Percentiles rank a stretch among this genome's conserved stretches.
Evolutionary conservation across 1,140 invertebrate species (phyloP).

Genomic region (Calycopis cecrops): DNA sequence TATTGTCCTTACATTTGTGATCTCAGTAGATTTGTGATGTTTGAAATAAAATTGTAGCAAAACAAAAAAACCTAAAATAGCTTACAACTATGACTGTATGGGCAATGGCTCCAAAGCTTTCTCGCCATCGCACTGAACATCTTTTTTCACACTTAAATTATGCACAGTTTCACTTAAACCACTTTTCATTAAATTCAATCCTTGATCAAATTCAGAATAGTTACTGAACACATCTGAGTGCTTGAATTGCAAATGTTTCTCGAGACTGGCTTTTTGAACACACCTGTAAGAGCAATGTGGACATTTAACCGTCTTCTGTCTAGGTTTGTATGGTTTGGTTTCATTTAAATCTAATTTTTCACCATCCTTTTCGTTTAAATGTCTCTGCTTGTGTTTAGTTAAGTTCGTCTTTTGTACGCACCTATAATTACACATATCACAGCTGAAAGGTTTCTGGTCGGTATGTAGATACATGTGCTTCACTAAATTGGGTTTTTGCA

Average conservation of each 20-base stretch:
- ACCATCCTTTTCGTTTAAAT: conserved; percentile 63
- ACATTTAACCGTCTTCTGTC: conserved; percentile 63
- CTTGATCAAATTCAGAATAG: conserved; percentile 17
- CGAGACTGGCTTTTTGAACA: conserved; percentile 63
- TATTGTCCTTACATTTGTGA: too few relatives aligned
- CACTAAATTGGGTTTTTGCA: conserved; percentile 76
- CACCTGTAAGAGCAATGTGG: conserved; percentile 60
- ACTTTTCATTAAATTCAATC: conserved; percentile 31
- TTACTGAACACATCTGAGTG: conserved; percentile 31
- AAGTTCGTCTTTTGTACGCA: conserved; percentile 72
- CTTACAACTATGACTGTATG: conserved; percentile 12
- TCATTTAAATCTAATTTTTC: conserved; percentile 53
- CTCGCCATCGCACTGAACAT: neutral
- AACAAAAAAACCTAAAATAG: neutral
- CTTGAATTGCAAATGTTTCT: conserved; percentile 65
- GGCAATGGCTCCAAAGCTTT: conserved; percentile 1
- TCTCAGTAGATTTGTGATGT: too few relatives aligned
- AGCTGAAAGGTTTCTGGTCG: conserved; percentile 78
- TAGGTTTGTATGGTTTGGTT: conserved; percentile 58
- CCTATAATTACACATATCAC: conserved; percentile 77
- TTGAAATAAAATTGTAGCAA: too few relatives aligned
- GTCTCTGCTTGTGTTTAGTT: conserved; percentile 69
- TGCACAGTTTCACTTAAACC: conserved; percentile 36
- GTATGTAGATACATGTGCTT: conserved; percentile 81
- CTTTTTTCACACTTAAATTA: conserved; percentile 60